A percentile compares a stretch with the other conserved stretches of the same genome.
Evolutionary conservation across 2,888 invertebrate species (phyloP).

Genomic region (Euphydryas editha): DNA sequence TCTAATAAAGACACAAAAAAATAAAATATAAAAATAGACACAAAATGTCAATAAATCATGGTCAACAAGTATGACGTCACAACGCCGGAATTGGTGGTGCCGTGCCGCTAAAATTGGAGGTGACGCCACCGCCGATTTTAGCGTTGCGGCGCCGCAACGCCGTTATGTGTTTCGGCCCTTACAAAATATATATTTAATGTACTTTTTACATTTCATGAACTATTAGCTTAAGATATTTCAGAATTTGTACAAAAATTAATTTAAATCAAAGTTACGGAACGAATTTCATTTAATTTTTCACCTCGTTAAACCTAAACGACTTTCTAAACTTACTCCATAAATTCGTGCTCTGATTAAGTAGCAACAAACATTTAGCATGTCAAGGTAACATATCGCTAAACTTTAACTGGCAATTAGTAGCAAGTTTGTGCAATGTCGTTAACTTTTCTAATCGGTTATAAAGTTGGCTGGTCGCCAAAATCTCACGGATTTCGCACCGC

Average conservation of each 20-base stretch:
- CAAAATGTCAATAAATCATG: too few species aligned
- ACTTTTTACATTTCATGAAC: background rate
- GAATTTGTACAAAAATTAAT: background rate
- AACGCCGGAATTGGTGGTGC: too few species aligned
- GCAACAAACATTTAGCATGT: constrained; percentile 41
- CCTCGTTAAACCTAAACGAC: constrained; percentile 28
- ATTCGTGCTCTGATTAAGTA: constrained; percentile 32
- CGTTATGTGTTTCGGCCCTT: too few species aligned
- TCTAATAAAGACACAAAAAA: too few species aligned
- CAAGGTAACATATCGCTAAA: constrained; percentile 46
- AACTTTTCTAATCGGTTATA: constrained; percentile 45
- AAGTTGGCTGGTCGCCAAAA: constrained; percentile 44
- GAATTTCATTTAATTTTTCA: constrained; percentile 17
- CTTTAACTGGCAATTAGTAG: constrained; percentile 52
- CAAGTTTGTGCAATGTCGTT: constrained; percentile 47
- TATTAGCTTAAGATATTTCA: background rate
- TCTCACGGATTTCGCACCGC: constrained; percentile 39
- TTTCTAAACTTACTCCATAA: constrained; percentile 31
- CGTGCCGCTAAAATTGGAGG: too few species aligned
- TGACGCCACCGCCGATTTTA: too few species aligned
- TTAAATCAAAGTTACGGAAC: background rate
- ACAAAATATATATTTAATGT: too few species aligned
- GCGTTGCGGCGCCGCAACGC: too few species aligned
- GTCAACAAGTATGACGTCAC: too few species aligned
- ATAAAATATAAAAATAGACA: too few species aligned